Base-by-base conservation (phyloP, 23 tunicate genomes). In the Ciona savignyi region DNA sequence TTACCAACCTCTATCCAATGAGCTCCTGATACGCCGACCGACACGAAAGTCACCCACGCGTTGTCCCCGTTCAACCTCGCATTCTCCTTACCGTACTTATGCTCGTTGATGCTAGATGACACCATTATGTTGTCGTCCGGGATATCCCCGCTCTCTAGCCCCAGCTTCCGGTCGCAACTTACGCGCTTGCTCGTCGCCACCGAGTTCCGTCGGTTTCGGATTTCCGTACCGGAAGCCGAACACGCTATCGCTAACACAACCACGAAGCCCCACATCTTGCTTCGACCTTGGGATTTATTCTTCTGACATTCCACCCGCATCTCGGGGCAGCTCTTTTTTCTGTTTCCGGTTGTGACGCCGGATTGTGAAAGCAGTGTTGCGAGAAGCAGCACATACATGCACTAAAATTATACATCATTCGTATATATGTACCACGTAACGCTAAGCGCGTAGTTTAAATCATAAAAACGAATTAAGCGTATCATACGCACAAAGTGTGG, bases 1-100 rank as follows among this genome's bases (percentile, higher is more conserved):
- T n/a, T n/a, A n/a, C n/a, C n/a, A n/a, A n/a, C n/a, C n/a, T n/a
- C n/a, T n/a, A n/a, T n/a, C n/a, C n/a, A n/a, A n/a, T n/a, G n/a
- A n/a, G n/a, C n/a, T n/a, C n/a, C n/a, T n/a, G n/a, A n/a, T n/a
- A n/a, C n/a, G n/a, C n/a, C n/a, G n/a, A n/a, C n/a, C n/a, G n/a
- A n/a, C n/a, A n/a, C n/a, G n/a, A n/a, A 32, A 4, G 87, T 68
- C 34, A 82, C 76, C 87, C 87, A 82, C 23, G 80, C 80, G 33
- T 74, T 74, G 1, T 68, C 75, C 26, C 87, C 74, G 29, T 82
- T 82, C 28, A 82, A 69, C 23, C 87, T 78, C 24, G 87, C 87
- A 21, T 82, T 25, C 70, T 82, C 87, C 32, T 82, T 82, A 22
- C 87, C 87, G 35, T 74, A 69, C 6, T 3, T 33, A 15, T 4